Percentiles rank a stretch among this genome's conserved stretches.
Evolutionary conservation across 1,140 invertebrate species (phyloP).

Genomic region (Pararge aegeria): DNA sequence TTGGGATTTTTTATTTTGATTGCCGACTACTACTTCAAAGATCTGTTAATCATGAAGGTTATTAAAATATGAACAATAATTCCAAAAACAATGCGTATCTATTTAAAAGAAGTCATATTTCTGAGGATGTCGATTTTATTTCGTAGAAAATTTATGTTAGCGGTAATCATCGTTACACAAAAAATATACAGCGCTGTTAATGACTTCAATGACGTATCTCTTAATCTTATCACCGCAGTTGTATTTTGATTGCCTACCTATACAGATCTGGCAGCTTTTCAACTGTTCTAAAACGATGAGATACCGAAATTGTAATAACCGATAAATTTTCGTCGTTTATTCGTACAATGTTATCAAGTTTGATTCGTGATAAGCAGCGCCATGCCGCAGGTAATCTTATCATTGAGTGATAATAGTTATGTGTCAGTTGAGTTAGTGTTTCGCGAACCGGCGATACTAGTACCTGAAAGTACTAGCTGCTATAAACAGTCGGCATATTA

Average conservation of each 20-base stretch:
- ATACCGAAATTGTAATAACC: slow-evolving; percentile 43
- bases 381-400: slow-evolving; percentile 74
- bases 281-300: slow-evolving; percentile 16
- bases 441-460: slow-evolving; percentile 55
- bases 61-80: background rate
- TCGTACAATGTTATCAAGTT: slow-evolving; percentile 63
- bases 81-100: background rate
- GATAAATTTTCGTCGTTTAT: slow-evolving; percentile 60
- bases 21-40: no score
- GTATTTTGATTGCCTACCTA: slow-evolving; percentile 14
- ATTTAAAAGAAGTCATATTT: background rate
- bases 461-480: slow-evolving; percentile 45
- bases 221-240: slow-evolving; percentile 7
- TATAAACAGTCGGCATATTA: slow-evolving; percentile 37
- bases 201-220: slow-evolving; percentile 1
- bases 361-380: slow-evolving; percentile 73
- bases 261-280: background rate
- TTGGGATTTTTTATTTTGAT: no score
- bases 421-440: slow-evolving; percentile 73
- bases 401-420: slow-evolving; percentile 75
- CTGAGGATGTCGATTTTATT: background rate
- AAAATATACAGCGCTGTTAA: background rate
- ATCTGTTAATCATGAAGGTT: no score
- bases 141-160: slow-evolving; percentile 16
- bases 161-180: background rate